Evolutionary conservation across 2,888 invertebrate species (phyloP).

Genomic region (Caenorhabditis sp.): DNA sequence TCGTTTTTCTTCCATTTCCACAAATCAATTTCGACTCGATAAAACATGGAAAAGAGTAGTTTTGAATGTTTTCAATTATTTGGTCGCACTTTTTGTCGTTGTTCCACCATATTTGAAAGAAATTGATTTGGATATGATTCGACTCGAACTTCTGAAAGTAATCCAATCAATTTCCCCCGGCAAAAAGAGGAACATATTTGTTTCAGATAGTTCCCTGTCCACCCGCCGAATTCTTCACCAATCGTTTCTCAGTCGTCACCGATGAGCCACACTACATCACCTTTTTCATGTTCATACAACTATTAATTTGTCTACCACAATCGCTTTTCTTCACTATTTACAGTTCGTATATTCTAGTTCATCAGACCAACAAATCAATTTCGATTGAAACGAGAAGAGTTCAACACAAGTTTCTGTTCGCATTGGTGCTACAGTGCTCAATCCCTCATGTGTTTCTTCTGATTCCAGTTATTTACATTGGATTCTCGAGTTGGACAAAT

Average conservation of each 20-base stretch:
- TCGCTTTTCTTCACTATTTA: background rate
- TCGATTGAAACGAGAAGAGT: background rate
- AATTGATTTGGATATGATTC: conserved; percentile 1
- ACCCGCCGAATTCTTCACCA: conserved; percentile 10
- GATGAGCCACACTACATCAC: background rate
- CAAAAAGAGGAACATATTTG: background rate
- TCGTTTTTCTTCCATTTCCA: conserved; percentile 10
- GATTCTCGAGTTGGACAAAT: background rate
- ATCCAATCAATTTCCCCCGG: too few relatives aligned
- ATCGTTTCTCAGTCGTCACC: background rate
- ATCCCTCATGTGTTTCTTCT: background rate
- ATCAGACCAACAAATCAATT: background rate
- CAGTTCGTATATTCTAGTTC: background rate
- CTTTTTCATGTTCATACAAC: background rate
- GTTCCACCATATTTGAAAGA: conserved; percentile 16
- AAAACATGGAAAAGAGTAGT: conserved; percentile 5
- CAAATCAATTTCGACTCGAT: conserved; percentile 9
- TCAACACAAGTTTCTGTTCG: background rate
- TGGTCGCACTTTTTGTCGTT: conserved; percentile 5
- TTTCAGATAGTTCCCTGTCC: conserved; percentile 17
- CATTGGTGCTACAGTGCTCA: background rate
- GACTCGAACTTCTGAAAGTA: background rate
- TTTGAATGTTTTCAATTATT: conserved; percentile 8
- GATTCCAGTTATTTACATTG: background rate
- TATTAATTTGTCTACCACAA: background rate